phyloP scores from a whole-genome alignment of 2,113 vertebrate genomes.

The Scolopax mira region DNA sequence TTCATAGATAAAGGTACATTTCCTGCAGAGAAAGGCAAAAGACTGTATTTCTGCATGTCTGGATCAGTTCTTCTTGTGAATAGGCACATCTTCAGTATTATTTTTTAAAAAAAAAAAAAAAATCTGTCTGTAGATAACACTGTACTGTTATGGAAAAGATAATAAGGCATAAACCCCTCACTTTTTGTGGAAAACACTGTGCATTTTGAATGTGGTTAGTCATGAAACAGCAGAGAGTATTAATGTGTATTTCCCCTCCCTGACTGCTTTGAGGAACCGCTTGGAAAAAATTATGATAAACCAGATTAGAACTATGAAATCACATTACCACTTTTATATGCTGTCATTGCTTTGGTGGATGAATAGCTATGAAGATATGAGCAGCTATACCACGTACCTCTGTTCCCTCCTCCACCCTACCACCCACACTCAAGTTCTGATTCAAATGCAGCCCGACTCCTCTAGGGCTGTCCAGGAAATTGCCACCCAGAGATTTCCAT shows the following conservation, averaged over 20 bases:
- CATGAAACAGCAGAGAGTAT: not conserved
- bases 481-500: constrained; percentile 63
- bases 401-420: not conserved
- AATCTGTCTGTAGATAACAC: not conserved
- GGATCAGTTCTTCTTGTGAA: not conserved
- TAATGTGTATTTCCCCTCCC: not conserved
- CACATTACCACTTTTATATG: constrained; percentile 27
- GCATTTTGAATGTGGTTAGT: not conserved
- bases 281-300: constrained; percentile 60
- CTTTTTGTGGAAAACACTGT: constrained; percentile 5
- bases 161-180: not conserved
- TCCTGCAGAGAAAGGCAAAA: not conserved
- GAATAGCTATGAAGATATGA: constrained; percentile 53
- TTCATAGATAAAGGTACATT: not conserved
- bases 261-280: constrained; percentile 6
- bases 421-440: constrained; percentile 14
- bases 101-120: not conserved
- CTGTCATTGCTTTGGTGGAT: constrained; percentile 23
- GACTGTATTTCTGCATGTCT: not conserved
- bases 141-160: not conserved
- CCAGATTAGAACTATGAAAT: constrained; percentile 54
- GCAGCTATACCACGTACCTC: constrained; percentile 5
- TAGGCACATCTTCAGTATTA: not conserved
- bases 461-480: constrained; percentile 61
- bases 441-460: constrained; percentile 9